These are phyloP conservation scores for Lateolabrax maculatus DNA, from an alignment of 2,797 vertebrate species.

Conservation along the genomic window DNA sequence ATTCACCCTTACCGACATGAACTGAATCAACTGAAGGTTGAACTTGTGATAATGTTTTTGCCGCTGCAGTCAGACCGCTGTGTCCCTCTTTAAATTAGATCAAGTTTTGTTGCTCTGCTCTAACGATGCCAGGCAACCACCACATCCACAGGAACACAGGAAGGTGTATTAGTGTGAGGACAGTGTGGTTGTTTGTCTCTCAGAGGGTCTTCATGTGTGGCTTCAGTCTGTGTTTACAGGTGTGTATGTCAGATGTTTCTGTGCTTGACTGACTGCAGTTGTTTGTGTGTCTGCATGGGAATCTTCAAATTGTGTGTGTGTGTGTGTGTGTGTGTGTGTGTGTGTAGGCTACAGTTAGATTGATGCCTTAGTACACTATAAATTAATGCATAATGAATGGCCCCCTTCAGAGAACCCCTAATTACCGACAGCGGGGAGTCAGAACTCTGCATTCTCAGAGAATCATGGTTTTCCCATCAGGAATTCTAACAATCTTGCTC, in stretches of 20 bases:
- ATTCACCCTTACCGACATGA: not conserved
- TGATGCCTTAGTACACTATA: constrained; percentile 32
- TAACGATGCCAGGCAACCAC: constrained; percentile 31
- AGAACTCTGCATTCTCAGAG: constrained; percentile 34
- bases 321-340: constrained; percentile 8
- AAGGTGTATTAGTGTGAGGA: not conserved
- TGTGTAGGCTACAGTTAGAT: constrained; percentile 16
- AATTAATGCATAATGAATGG: constrained; percentile 63
- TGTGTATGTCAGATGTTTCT: constrained; percentile 21
- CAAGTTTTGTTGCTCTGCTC: not conserved
- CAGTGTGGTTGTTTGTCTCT: constrained; percentile 6
- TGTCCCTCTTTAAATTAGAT: constrained; percentile 38
- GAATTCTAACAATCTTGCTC: constrained; percentile 43
- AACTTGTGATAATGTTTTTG: constrained; percentile 11
- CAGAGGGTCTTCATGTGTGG: constrained; percentile 23
- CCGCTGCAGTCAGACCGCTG: not conserved
- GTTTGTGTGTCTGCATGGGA: not conserved
- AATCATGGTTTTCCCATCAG: constrained; percentile 34
- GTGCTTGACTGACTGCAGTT: constrained; percentile 6
- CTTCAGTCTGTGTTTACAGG: constrained; percentile 3
- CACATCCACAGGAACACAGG: not conserved
- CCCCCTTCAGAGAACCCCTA: constrained; percentile 40
- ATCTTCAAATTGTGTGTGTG: constrained; percentile 16
- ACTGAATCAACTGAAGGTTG: not conserved
- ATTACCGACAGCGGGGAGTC: constrained; percentile 50